Evolutionary conservation across 1,140 invertebrate genomes (phyloP).

Genomic region (Cyclargus thomasi): DNA sequence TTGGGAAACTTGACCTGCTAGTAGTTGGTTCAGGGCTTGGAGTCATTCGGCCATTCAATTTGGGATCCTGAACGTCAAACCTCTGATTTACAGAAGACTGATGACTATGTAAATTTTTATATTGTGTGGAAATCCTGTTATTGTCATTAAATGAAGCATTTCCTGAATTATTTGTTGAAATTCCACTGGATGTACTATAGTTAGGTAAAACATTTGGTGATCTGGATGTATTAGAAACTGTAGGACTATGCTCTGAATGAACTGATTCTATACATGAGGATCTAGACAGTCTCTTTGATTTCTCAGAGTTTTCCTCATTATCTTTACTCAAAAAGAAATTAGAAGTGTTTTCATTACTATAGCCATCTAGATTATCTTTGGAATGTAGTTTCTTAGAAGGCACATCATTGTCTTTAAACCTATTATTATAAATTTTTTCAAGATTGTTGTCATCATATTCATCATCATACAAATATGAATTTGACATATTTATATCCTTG

Average conservation of each 20-base stretch:
- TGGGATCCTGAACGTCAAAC: slow-evolving; percentile 18
- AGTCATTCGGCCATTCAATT: slow-evolving; percentile 35
- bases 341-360: slow-evolving; percentile 26
- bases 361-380: slow-evolving; percentile 20
- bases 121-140: not conserved
- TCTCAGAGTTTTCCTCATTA: not conserved
- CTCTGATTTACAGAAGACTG: not conserved
- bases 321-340: slow-evolving; percentile 38
- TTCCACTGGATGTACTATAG: slow-evolving; percentile 10
- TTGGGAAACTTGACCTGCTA: slow-evolving; percentile 49
- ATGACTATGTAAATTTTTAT: not conserved
- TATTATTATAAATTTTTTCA: slow-evolving; percentile 62
- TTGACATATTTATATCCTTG: slow-evolving; percentile 26
- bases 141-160: not conserved
- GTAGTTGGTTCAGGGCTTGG: slow-evolving; percentile 47
- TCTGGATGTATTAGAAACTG: not conserved
- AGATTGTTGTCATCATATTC: slow-evolving; percentile 63
- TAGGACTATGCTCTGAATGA: not conserved
- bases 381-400: slow-evolving; percentile 8
- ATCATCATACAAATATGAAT: slow-evolving; percentile 35
- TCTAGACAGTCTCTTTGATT: not conserved
- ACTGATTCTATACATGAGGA: not conserved
- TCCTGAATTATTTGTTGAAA: not conserved
- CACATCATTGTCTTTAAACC: slow-evolving; percentile 38
- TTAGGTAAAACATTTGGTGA: not conserved